These are phyloP conservation scores for Eurystomus glaucurus DNA, from an alignment of 2,797 vertebrate genomes.

Conservation along the genomic window DNA sequence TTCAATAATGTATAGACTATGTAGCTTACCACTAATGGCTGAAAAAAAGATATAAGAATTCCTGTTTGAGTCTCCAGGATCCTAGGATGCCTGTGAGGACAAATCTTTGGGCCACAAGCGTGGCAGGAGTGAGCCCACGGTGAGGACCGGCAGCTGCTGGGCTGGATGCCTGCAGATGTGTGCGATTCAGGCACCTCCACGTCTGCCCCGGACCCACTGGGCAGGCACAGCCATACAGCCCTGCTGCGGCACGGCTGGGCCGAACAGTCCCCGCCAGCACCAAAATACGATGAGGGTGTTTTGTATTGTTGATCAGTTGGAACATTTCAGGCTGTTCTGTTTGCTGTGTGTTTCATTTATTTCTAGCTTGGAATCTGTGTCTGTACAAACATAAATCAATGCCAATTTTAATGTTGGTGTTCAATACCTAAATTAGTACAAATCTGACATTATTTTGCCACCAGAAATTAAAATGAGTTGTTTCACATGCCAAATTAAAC, in stretches of 20 bases:
- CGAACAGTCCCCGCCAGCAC: fast-evolving
- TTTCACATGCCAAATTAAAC: not conserved
- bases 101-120: not conserved
- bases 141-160: not conserved
- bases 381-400: not conserved
- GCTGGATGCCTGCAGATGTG: not conserved
- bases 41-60: not conserved
- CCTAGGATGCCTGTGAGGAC: too few relatives aligned
- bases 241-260: fast-evolving
- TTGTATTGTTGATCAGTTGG: fast-evolving
- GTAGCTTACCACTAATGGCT: not conserved
- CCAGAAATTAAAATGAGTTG: not conserved
- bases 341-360: not conserved
- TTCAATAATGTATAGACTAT: not conserved
- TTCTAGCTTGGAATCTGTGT: not conserved
- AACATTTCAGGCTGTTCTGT: not conserved
- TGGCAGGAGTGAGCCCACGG: fast-evolving
- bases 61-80: not conserved
- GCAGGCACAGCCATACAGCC: not conserved
- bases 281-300: fast-evolving
- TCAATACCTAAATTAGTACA: not conserved
- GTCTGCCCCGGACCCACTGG: fast-evolving
- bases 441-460: not conserved
- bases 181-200: not conserved
- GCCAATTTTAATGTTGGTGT: not conserved